Conservation (phyloP, 2,888 invertebrate genomes). For the Strigamia maritima region DNA sequence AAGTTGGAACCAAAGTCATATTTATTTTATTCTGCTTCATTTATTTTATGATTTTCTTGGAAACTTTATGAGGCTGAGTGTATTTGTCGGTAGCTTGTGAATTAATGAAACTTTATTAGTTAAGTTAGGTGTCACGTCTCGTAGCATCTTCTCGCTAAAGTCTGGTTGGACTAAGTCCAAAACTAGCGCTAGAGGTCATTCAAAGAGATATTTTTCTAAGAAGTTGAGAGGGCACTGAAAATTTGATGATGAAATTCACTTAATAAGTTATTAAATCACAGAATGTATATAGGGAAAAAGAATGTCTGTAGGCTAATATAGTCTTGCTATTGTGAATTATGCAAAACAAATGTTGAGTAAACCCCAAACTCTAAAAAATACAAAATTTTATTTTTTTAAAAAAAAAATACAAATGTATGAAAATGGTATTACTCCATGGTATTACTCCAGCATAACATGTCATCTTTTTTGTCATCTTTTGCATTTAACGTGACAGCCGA, state of each 20-base stretch:
- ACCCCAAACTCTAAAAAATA: too few species aligned
- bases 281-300: not conserved
- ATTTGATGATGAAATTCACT: not conserved
- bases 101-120: slow-evolving; percentile 7
- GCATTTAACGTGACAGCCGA: too few species aligned
- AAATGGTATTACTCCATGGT: too few species aligned
- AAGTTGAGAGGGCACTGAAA: not conserved
- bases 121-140: slow-evolving; percentile 21
- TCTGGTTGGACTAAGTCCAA: not conserved
- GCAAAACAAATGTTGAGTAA: too few species aligned
- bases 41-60: not conserved
- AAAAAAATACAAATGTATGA: too few species aligned
- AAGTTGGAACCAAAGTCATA: not conserved
- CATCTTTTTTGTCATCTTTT: too few species aligned
- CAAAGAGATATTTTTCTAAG: not conserved
- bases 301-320: too few species aligned
- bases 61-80: slow-evolving; percentile 17
- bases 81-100: not conserved
- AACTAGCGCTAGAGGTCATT: not conserved
- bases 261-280: not conserved
- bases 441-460: too few species aligned
- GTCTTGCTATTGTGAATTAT: too few species aligned
- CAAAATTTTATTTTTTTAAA: too few species aligned
- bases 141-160: not conserved
- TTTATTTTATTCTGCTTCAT: not conserved